Percentiles rank a stretch among this genome's conserved stretches.
Conservation (phyloP, 2,888 invertebrate species). For the Lasioglossum marginatum region DNA sequence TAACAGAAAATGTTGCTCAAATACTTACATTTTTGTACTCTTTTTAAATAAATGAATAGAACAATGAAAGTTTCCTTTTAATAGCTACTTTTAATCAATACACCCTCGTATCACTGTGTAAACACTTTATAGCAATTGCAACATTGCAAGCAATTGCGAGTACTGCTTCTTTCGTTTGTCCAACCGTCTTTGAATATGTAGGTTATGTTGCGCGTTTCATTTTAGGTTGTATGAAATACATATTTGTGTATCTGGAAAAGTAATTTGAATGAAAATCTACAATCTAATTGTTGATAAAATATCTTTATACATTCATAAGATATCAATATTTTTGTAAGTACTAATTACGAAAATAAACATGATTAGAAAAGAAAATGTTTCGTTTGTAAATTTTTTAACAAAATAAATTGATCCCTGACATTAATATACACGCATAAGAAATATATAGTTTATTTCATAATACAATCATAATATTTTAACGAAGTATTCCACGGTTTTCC, state of each 20-base stretch:
- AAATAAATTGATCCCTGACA: neutral
- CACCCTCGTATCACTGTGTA: neutral
- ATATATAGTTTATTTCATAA: neutral
- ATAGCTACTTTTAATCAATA: neutral
- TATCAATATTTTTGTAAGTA: neutral
- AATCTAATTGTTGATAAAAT: neutral
- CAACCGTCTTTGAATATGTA: neutral
- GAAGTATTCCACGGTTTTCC: neutral
- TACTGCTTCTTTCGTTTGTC: constrained; percentile 1
- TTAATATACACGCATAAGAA: neutral
- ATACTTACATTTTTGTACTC: constrained; percentile 45
- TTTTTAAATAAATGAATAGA: neutral
- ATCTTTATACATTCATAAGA: neutral
- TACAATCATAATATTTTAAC: neutral
- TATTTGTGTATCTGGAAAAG: neutral
- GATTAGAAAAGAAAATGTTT: neutral
- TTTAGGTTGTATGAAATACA: neutral
- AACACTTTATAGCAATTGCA: neutral
- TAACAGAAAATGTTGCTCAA: constrained; percentile 15
- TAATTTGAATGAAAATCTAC: neutral
- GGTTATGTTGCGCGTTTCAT: constrained; percentile 18
- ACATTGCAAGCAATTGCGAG: neutral
- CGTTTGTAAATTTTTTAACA: neutral
- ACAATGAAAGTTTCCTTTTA: neutral
- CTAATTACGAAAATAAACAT: neutral